Evolutionary conservation across 2,797 vertebrate species (phyloP).

Genomic region (Alosa sapidissima): DNA sequence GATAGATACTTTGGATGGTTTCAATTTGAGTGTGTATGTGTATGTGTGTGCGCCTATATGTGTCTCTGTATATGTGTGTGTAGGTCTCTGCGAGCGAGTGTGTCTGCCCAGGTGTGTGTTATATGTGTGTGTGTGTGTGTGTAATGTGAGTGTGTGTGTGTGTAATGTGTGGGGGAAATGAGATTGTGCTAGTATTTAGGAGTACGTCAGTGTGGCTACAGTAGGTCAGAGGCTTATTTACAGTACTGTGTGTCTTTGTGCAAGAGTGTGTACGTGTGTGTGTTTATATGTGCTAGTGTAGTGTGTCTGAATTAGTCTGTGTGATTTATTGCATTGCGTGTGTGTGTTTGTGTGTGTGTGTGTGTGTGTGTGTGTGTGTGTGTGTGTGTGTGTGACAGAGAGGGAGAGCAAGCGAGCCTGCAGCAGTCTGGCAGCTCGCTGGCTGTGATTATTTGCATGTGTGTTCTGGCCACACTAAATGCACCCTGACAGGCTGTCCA

Average conservation of each 20-base stretch:
- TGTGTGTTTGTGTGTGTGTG: constrained; percentile 25
- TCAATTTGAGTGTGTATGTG: neutral
- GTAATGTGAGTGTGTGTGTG: neutral
- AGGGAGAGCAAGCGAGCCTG: neutral
- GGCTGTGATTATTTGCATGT: constrained; percentile 52
- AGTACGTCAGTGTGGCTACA: neutral
- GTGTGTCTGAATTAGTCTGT: constrained; percentile 11
- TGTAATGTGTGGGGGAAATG: neutral
- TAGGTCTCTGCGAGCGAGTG: too few species aligned
- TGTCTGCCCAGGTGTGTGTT: too few species aligned
- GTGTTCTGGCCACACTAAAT: constrained; percentile 61
- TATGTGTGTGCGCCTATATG: neutral
- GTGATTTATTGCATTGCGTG: neutral
- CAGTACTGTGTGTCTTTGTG: constrained; percentile 11
- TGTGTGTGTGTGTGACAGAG: constrained; percentile 25
- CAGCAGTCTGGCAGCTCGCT: constrained; percentile 14
- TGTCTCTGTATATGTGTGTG: too few species aligned
- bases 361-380: constrained; percentile 43
- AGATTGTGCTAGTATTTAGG: neutral
- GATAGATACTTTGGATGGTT: neutral
- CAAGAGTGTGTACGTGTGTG: constrained; percentile 13
- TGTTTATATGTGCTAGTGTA: neutral
- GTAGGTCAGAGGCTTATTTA: neutral
- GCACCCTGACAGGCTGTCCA: constrained; percentile 61
- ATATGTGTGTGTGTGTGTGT: too few species aligned